A percentile compares a stretch with the other conserved stretches of the same genome.
These are phyloP conservation scores for Periparus ater DNA, from an alignment of 2,797 vertebrate species.

Conservation along the genomic window DNA sequence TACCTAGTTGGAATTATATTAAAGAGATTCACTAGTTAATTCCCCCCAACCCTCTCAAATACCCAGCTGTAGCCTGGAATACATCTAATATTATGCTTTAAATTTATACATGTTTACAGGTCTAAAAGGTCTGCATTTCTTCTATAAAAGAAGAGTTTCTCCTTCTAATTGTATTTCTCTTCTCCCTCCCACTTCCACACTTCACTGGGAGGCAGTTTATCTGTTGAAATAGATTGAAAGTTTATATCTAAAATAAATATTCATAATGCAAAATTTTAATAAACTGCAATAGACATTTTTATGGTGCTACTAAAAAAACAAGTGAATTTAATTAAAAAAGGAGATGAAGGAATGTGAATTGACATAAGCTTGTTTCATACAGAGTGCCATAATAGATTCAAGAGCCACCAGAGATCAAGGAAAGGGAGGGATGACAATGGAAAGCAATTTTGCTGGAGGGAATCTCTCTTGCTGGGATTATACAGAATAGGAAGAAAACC, in stretches of 20 bases:
- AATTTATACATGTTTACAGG: not conserved
- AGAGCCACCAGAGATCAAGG: conserved; percentile 24
- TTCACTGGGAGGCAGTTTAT: conserved; percentile 8
- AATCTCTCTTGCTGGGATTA: not conserved
- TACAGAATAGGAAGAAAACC: not conserved
- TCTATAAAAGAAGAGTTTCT: not conserved
- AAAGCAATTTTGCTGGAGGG: conserved; percentile 37
- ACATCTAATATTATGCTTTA: not conserved
- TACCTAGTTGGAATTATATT: not conserved
- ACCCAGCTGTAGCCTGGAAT: not conserved
- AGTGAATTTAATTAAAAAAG: conserved; percentile 56
- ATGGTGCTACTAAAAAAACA: conserved; percentile 13
- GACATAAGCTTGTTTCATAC: conserved; percentile 38
- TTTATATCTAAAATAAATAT: conserved; percentile 54
- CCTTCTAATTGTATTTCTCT: not conserved
- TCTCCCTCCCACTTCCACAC: not conserved
- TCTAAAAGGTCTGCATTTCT: not conserved
- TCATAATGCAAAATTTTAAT: conserved; percentile 52
- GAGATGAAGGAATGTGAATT: conserved; percentile 55
- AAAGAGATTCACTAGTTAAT: not conserved
- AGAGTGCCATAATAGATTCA: conserved; percentile 30
- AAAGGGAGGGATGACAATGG: not conserved
- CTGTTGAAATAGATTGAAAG: conserved; percentile 6
- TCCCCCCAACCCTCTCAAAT: not conserved
- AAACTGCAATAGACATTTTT: conserved; percentile 4